Evolutionary conservation across 2,888 invertebrate genomes (phyloP), one percentile per base, ranked within the genome.

Genomic region (Sinotaia quadrata): DNA sequence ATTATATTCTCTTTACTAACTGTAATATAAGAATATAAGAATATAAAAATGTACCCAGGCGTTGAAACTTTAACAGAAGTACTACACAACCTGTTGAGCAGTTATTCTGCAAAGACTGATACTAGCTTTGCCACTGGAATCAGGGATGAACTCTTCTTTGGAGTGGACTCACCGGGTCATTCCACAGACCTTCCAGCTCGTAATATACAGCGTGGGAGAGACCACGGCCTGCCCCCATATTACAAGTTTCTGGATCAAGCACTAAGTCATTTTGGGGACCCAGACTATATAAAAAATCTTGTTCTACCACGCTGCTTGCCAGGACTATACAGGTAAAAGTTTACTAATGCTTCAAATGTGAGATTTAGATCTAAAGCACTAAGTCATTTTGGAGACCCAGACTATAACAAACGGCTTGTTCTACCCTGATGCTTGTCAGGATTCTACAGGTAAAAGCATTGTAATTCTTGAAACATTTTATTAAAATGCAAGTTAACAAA

Each of bases 261-360:
- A n/a, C n/a, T 63, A 29, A 29, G 51, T 0, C 31, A 27, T 18
- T 47, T 71, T 5, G 12, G 21, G 4, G 57, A 31, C 15, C n/a
- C 7, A 2, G n/a, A 36, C 33, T 49, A 34, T 21, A 24, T 60
- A n/a, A 21, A 31, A 15, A 18, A 31, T 15, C 29, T 68, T 2
- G 27, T n/a, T 1, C 41, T 72, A 21, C 68, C 72, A 8, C 27
- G 34, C 24, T 72, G 72, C 29, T 18, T 61, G 18, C 18, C n/a
- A 29, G 66, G 61, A 7, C n/a, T 61, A 21, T 72, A 68, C 29
- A 59, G 60, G 72, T 72, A 31, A 60, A 68, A 47, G n/a, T n/a
- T n/a, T n/a, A n/a, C n/a, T n/a, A n/a, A n/a, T n/a, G n/a, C n/a
- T n/a, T n/a, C n/a, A n/a, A n/a, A n/a, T n/a, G n/a, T n/a, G n/a